A percentile compares a stretch with the other conserved stretches of the same genome.
These are phyloP conservation scores for Phania funesta DNA, from an alignment of 2,888 invertebrate species.

Conservation along the genomic window DNA sequence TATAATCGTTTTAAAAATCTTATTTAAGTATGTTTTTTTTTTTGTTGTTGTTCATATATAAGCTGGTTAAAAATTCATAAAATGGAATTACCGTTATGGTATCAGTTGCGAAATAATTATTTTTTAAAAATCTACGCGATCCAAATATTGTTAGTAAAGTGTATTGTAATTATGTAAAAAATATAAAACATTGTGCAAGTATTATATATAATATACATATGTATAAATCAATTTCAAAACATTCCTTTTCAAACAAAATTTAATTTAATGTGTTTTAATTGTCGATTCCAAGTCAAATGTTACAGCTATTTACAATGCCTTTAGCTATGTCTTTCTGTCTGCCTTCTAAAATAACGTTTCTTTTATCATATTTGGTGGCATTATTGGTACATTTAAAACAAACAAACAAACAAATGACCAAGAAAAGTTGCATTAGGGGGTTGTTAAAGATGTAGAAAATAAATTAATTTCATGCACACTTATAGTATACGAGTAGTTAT, in stretches of 20 bases:
- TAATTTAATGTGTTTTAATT: conserved; percentile 36
- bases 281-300: too few species aligned
- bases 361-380: too few species aligned
- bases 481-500: too few species aligned
- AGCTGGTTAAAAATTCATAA: conserved; percentile 6
- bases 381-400: too few species aligned
- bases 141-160: conserved; percentile 68
- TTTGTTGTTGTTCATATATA: conserved; percentile 54
- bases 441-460: too few species aligned
- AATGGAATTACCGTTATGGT: neutral
- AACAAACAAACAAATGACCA: too few species aligned
- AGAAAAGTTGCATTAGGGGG: too few species aligned
- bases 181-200: conserved; percentile 64
- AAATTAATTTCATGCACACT: too few species aligned
- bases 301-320: too few species aligned
- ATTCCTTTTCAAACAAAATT: conserved; percentile 69
- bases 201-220: conserved; percentile 67
- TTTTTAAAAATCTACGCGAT: conserved; percentile 56
- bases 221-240: conserved; percentile 71
- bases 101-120: conserved; percentile 28
- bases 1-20: too few species aligned
- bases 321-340: too few species aligned
- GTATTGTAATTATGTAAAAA: conserved; percentile 64
- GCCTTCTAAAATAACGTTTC: too few species aligned
- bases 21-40: conserved; percentile 52